Percentiles rank a stretch among this genome's conserved stretches.
Evolutionary conservation across 2,797 vertebrate species (phyloP).

Genomic region (Anguilla marmorata): DNA sequence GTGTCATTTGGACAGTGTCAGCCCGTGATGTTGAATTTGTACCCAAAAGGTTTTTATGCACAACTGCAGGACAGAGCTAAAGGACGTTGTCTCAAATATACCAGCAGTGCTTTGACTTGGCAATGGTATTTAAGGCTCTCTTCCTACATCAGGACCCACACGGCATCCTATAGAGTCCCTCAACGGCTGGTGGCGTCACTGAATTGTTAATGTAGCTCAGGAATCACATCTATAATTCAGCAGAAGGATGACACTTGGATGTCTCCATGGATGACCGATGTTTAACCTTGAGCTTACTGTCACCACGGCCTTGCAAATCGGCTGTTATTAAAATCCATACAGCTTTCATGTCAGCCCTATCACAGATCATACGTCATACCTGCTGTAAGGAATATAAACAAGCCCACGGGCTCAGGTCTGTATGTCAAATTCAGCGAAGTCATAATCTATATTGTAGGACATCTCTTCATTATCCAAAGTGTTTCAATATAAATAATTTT

Average conservation of each 20-base stretch:
- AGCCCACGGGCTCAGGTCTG: neutral
- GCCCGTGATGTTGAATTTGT: neutral
- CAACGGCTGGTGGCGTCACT: neutral
- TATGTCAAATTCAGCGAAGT: neutral
- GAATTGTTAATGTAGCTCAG: neutral
- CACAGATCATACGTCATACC: neutral
- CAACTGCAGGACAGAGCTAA: neutral
- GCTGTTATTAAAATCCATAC: neutral
- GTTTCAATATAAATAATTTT: neutral
- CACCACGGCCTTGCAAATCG: neutral
- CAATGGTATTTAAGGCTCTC: neutral
- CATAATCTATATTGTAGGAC: neutral
- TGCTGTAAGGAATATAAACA: neutral
- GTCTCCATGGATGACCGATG: neutral
- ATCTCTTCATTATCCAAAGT: neutral
- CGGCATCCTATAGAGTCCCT: neutral
- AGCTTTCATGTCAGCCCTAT: neutral
- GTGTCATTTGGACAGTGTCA: neutral
- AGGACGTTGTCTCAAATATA: neutral
- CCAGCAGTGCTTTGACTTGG: neutral
- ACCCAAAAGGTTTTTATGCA: neutral
- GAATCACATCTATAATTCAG: constrained; percentile 21
- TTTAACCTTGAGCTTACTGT: constrained; percentile 18
- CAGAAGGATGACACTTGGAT: neutral
- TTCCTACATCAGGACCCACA: neutral